These are phyloP conservation scores for Planococcus citri DNA, from an alignment of 1,140 invertebrate species.

Conservation along the genomic window DNA sequence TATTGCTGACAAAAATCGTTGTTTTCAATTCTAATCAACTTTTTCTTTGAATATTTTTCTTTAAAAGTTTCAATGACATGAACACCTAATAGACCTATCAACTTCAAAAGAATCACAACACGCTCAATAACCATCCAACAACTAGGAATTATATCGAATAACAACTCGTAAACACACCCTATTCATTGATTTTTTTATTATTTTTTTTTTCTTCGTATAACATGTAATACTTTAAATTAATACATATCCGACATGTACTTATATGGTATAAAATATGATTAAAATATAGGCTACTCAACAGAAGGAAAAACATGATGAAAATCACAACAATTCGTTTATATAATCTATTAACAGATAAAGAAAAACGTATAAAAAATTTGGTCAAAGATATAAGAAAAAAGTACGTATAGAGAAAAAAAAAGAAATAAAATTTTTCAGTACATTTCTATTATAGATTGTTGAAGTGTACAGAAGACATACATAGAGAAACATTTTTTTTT, in stretches of 20 bases:
- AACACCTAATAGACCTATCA: too few relatives aligned
- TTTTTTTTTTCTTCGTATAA: not conserved
- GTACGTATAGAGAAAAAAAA: constrained; percentile 4
- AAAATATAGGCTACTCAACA: not conserved
- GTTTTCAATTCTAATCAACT: too few relatives aligned
- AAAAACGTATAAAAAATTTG: constrained; percentile 8
- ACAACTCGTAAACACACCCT: not conserved
- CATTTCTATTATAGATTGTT: not conserved
- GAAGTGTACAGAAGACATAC: not conserved
- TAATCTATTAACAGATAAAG: constrained; percentile 8
- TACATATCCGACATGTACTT: not conserved
- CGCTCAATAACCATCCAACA: too few relatives aligned
- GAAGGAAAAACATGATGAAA: constrained; percentile 3
- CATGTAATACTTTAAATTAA: not conserved
- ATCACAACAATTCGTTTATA: constrained; percentile 6
- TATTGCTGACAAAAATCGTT: too few relatives aligned
- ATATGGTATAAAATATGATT: constrained; percentile 1
- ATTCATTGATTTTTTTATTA: not conserved
- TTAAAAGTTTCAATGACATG: too few relatives aligned
- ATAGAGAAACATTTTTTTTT: too few relatives aligned
- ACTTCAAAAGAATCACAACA: too few relatives aligned
- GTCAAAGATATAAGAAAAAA: constrained; percentile 8
- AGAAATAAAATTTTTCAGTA: not conserved
- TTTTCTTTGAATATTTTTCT: too few relatives aligned
- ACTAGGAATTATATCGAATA: too few relatives aligned